A percentile compares a stretch with the other conserved stretches of the same genome.
These are phyloP conservation scores for Vesta saturnalis DNA, from an alignment of 2,888 invertebrate genomes.

Conservation along the genomic window DNA sequence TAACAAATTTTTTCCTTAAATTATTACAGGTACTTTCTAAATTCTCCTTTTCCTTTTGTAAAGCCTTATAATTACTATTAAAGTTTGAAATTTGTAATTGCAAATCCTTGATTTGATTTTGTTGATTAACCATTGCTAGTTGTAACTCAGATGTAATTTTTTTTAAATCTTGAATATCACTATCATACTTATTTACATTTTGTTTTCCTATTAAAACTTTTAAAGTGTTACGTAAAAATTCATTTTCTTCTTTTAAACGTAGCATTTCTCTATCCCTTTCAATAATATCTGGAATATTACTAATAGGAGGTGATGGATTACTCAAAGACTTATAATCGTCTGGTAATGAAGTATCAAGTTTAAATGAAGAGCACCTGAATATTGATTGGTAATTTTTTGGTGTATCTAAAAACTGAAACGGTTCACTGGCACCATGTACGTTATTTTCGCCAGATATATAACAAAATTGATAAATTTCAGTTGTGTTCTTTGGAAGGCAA, in stretches of 20 bases:
- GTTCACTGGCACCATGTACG: slow-evolving; percentile 56
- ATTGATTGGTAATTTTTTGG: slow-evolving; percentile 19
- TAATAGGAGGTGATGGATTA: slow-evolving; percentile 22
- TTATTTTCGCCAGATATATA: slow-evolving; percentile 57
- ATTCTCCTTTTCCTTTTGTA: slow-evolving; percentile 47
- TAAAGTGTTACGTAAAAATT: slow-evolving; percentile 42
- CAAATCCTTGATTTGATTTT: slow-evolving; percentile 52
- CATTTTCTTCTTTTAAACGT: slow-evolving; percentile 51
- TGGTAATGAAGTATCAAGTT: background rate
- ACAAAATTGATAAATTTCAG: slow-evolving; percentile 57
- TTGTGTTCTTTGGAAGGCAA: slow-evolving; percentile 53
- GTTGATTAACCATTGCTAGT: slow-evolving; percentile 46
- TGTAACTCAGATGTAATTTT: slow-evolving; percentile 46
- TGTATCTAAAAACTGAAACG: slow-evolving; percentile 52
- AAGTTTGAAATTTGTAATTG: slow-evolving; percentile 49
- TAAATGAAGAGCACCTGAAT: slow-evolving; percentile 11
- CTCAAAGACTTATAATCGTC: slow-evolving; percentile 21
- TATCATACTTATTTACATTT: slow-evolving; percentile 40
- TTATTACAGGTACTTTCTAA: slow-evolving; percentile 47
- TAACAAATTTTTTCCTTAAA: slow-evolving; percentile 35
- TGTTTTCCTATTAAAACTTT: slow-evolving; percentile 22
- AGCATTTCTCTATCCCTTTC: slow-evolving; percentile 41
- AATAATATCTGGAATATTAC: slow-evolving; percentile 16
- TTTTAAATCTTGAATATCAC: slow-evolving; percentile 48
- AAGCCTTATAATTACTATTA: slow-evolving; percentile 47